Conservation (phyloP, 1,140 invertebrate genomes). For the Drosophila pruinosa region DNA sequence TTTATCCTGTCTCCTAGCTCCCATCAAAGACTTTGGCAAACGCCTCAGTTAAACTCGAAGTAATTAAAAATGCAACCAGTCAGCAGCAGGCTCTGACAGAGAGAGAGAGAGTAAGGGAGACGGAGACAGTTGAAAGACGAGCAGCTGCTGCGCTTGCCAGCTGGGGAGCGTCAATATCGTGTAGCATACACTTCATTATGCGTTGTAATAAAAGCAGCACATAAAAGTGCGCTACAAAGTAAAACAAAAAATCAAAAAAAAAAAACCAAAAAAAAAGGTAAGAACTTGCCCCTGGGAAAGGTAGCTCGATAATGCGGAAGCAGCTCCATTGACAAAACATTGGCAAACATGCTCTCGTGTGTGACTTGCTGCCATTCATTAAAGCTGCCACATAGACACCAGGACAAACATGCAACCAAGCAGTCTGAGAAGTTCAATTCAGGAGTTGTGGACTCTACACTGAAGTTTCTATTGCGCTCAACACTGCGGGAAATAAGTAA, state of each 20-base stretch:
- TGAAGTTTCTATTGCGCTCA: background rate
- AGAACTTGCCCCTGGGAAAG: slow-evolving; percentile 4
- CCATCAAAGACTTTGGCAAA: slow-evolving; percentile 15
- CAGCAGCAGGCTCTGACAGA: background rate
- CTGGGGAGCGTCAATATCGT: slow-evolving; percentile 45
- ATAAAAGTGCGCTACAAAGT: slow-evolving; percentile 50
- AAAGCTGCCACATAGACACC: slow-evolving; percentile 9
- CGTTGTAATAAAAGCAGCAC: slow-evolving; percentile 40
- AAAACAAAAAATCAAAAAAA: background rate
- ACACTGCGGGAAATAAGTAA: background rate
- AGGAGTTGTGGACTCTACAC: background rate
- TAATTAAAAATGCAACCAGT: slow-evolving; percentile 46
- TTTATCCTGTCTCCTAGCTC: too few relatives aligned
- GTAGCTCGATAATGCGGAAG: slow-evolving; percentile 29
- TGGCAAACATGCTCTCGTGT: slow-evolving; percentile 38
- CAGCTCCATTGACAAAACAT: slow-evolving; percentile 49
- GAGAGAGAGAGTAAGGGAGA: background rate
- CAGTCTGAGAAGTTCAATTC: background rate
- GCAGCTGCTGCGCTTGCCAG: background rate
- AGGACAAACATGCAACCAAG: slow-evolving; percentile 7
- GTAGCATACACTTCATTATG: slow-evolving; percentile 53
- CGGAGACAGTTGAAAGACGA: background rate
- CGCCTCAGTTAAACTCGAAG: slow-evolving; percentile 18
- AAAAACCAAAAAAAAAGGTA: background rate
- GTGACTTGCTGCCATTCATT: slow-evolving; percentile 47